Conservation (phyloP, 1,140 invertebrate species). For the Dysdera silvatica region DNA sequence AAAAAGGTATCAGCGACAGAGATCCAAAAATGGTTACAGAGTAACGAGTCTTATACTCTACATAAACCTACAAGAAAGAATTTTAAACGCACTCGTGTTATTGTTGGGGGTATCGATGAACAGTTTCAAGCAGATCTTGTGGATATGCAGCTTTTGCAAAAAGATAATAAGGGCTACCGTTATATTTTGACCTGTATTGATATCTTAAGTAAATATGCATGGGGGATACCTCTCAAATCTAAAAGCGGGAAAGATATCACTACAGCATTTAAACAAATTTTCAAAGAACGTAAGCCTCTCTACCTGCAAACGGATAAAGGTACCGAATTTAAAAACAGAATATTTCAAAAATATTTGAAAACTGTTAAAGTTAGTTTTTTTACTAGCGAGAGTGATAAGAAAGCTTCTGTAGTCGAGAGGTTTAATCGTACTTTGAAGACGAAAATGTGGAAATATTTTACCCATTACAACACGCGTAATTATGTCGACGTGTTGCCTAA, state of each 20-base stretch:
- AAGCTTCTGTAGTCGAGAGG: conserved; percentile 46
- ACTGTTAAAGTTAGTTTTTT: conserved; percentile 44
- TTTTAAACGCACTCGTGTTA: conserved; percentile 29
- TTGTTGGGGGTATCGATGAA: conserved; percentile 29
- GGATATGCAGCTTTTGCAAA: conserved; percentile 26
- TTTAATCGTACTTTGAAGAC: conserved; percentile 47
- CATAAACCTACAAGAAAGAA: conserved; percentile 31
- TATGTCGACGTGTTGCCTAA: conserved; percentile 42
- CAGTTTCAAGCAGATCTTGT: conserved; percentile 36
- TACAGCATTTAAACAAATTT: conserved; percentile 25
- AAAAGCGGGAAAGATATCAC: conserved; percentile 19
- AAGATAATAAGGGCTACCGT: conserved; percentile 28
- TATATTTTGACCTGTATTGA: conserved; percentile 35
- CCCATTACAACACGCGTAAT: conserved; percentile 40
- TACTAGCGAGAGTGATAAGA: conserved; percentile 43
- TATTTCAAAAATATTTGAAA: conserved; percentile 37
- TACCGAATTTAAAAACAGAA: conserved; percentile 26
- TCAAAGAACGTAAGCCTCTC: background rate
- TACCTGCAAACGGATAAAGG: conserved; percentile 24
- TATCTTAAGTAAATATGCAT: conserved; percentile 33
- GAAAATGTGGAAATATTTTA: conserved; percentile 45
- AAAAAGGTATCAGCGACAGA: background rate
- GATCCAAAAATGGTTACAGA: conserved; percentile 27
- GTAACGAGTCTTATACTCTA: conserved; percentile 34
- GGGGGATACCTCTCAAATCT: conserved; percentile 29